These are phyloP conservation scores for Argyresthia albistria DNA, from an alignment of 2,888 invertebrate species.

Conservation along the genomic window DNA sequence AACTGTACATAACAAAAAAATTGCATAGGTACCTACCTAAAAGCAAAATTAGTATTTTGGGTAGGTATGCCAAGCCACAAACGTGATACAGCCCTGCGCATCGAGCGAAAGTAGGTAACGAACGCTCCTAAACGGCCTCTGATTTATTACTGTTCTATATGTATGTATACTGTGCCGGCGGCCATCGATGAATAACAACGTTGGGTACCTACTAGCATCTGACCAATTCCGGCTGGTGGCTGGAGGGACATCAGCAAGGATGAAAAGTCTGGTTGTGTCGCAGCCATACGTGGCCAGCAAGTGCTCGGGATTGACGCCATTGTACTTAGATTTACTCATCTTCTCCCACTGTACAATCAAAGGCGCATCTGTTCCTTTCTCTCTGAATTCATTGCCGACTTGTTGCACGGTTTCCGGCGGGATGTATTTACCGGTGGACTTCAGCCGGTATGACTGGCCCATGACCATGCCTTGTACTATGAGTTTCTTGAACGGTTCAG, in stretches of 20 bases:
- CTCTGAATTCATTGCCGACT: conserved; percentile 74
- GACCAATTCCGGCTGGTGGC: conserved; percentile 93
- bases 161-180: neutral
- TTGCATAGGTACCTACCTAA: too few relatives aligned
- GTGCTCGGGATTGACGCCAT: conserved; percentile 94
- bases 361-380: conserved; percentile 74
- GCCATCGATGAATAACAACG: neutral
- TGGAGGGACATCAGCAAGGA: conserved; percentile 92
- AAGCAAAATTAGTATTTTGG: too few relatives aligned
- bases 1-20: too few relatives aligned
- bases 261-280: conserved; percentile 91
- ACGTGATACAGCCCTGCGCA: too few relatives aligned
- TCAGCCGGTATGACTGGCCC: conserved; percentile 84
- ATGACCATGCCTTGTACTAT: conserved; percentile 97
- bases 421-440: conserved; percentile 86
- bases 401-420: conserved; percentile 74
- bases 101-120: too few relatives aligned
- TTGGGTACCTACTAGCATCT: conserved; percentile 77
- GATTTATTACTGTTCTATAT: neutral
- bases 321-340: conserved; percentile 99
- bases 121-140: too few relatives aligned
- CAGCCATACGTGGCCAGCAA: conserved; percentile 87
- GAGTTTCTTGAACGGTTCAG: conserved; percentile 93
- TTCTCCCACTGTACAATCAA: conserved; percentile 92
- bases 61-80: too few relatives aligned